Conservation (phyloP, 1,140 invertebrate genomes). For the Andricus grossulariae region DNA sequence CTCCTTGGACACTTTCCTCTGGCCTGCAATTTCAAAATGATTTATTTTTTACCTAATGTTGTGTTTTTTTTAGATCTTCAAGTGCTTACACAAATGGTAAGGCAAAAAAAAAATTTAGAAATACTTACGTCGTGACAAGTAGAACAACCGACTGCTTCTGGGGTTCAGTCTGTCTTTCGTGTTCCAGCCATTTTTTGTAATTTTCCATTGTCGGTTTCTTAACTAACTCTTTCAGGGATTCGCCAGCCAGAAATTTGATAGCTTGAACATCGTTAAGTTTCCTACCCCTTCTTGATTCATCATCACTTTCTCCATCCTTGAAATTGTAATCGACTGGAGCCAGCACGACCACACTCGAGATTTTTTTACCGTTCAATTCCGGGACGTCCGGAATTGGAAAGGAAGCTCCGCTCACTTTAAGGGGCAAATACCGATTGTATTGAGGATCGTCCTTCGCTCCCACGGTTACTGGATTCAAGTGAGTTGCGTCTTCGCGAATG, state of each 20-base stretch:
- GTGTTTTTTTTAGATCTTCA: no score
- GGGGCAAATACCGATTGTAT: slow-evolving; percentile 88
- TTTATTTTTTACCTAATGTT: not conserved
- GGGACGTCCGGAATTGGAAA: slow-evolving; percentile 87
- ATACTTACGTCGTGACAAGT: slow-evolving; percentile 85
- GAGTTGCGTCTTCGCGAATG: slow-evolving; percentile 83
- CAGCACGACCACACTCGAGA: slow-evolving; percentile 88
- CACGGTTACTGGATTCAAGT: slow-evolving; percentile 83
- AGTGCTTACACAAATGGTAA: no score
- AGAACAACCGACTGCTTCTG: slow-evolving; percentile 87
- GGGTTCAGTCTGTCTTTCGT: slow-evolving; percentile 82
- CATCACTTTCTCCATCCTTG: slow-evolving; percentile 60
- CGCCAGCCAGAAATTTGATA: slow-evolving; percentile 78
- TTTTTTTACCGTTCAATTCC: slow-evolving; percentile 83
- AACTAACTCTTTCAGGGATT: slow-evolving; percentile 84
- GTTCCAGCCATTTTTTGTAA: slow-evolving; percentile 86
- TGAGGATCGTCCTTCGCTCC: slow-evolving; percentile 77
- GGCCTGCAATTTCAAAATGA: slow-evolving; percentile 70
- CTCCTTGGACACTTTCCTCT: slow-evolving; percentile 71
- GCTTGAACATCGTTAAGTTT: slow-evolving; percentile 71
- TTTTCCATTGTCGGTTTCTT: slow-evolving; percentile 85
- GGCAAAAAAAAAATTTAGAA: slow-evolving; percentile 31
- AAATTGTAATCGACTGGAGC: slow-evolving; percentile 85
- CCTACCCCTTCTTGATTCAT: slow-evolving; percentile 59
- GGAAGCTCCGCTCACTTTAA: slow-evolving; percentile 89